phyloP scores from a whole-genome alignment of 2,797 vertebrate genomes.

The Muscicapa comitata region DNA sequence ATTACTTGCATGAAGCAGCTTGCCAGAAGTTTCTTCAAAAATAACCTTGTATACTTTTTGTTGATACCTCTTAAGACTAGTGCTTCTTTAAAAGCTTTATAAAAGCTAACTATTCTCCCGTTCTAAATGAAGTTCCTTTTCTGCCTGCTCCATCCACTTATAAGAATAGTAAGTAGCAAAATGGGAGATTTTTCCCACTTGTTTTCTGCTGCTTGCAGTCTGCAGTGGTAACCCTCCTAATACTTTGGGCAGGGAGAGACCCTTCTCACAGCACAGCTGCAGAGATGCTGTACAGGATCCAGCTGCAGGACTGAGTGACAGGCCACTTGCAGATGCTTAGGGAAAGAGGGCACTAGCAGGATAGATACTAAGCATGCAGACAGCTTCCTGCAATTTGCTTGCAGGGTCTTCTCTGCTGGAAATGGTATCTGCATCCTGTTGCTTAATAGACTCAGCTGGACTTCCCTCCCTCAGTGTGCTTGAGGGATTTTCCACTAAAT shows the following conservation, averaged over 20 bases:
- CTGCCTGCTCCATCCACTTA: background rate
- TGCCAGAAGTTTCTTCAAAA: background rate
- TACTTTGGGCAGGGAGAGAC: background rate
- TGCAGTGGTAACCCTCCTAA: background rate
- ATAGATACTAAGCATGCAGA: background rate
- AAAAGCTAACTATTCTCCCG: background rate
- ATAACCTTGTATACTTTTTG: background rate
- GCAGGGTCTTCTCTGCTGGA: background rate
- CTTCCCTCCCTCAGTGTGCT: background rate
- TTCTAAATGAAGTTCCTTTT: background rate
- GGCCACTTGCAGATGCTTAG: background rate
- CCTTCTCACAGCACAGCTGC: background rate
- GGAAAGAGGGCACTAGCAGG: background rate
- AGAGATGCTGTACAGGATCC: background rate
- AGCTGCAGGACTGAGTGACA: background rate
- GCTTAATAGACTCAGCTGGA: background rate
- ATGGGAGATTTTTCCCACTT: background rate
- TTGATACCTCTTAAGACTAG: background rate
- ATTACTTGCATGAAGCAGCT: background rate
- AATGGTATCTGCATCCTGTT: background rate
- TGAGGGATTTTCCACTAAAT: background rate
- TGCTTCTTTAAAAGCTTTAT: background rate
- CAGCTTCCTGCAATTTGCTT: background rate
- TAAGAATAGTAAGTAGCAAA: background rate
- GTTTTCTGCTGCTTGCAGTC: fast-evolving